Base-by-base conservation (phyloP, 2,113 vertebrate species). In the Labeo catla region DNA sequence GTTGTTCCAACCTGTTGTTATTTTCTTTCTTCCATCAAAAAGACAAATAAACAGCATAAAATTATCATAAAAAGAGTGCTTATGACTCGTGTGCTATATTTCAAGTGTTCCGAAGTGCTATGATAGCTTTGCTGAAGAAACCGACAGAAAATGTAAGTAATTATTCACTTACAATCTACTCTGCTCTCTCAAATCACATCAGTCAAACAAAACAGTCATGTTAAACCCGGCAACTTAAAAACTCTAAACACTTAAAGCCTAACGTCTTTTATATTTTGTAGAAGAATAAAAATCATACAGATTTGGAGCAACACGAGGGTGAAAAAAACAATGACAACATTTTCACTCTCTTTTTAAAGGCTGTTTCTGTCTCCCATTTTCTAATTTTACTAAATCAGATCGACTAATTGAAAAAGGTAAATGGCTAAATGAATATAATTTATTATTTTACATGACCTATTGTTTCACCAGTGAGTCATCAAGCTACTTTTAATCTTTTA, bases 381-480 rank as follows among this genome's bases (percentile, higher is more conserved):
- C 28, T 78, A 54, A 34, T 36, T 78, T 4, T 0, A 50, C 73
- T 47, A 13, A 50, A 23, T 49, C 47, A 36, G 16, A 57, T 78
- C 0, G 0, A 57, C 76, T 57, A 78, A 78, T 54, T 54, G 76
- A 77, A 54, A 19, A 50, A 34, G 76, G 15, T 54, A 57, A 78
- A 57, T 78, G 49, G 50, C 15, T 78, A 57, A 78, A 36, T 21
- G 1, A 78, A 78, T 16, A 19, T 78, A 4, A 78, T 54, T 57
- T 6, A 34, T 76, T 34, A 54, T 78, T 54, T 57, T 10, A 19
- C 76, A 50, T 78, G 76, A 78, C 50, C 76, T 63, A 19, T 81
- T 49, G 79, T 34, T 81, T 16, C 21, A 34, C 12, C 61, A 80
- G 36, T 72, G 68, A 21, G 78, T 80, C 76, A 28, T 63, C 78